These are phyloP conservation scores for Cossypha caffra DNA, from an alignment of 2,797 vertebrate genomes.

Conservation along the genomic window DNA sequence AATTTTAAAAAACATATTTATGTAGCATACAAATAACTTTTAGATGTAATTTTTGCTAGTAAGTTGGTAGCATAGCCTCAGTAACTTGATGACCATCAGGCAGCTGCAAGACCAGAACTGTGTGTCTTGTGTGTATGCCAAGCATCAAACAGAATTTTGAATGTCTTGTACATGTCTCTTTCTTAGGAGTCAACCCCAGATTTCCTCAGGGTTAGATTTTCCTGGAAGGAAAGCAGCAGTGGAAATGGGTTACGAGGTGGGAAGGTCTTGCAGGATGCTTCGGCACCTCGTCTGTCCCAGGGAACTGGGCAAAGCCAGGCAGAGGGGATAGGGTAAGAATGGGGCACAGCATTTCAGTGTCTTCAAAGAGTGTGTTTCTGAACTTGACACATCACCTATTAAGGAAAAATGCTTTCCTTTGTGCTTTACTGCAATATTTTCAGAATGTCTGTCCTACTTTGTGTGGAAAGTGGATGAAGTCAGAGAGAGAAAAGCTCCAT, in stretches of 20 bases:
- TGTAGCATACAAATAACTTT: not conserved
- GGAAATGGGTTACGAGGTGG: not conserved
- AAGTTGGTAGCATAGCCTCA: not conserved
- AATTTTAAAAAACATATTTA: not conserved
- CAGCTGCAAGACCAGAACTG: not conserved
- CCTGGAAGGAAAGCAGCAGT: not conserved
- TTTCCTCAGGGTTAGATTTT: not conserved
- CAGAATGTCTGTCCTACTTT: not conserved
- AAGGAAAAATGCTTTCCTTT: not conserved
- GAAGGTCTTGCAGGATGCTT: not conserved
- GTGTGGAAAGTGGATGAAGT: not conserved
- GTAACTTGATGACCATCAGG: fast-evolving
- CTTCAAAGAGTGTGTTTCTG: not conserved
- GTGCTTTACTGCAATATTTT: not conserved
- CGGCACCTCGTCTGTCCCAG: not conserved
- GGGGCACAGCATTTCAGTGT: not conserved
- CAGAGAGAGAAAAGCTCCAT: not conserved
- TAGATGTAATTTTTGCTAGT: not conserved
- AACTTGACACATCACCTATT: not conserved
- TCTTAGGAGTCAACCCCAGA: fast-evolving
- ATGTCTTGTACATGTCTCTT: not conserved
- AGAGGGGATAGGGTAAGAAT: not conserved
- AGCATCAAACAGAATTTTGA: not conserved
- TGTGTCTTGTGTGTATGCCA: fast-evolving
- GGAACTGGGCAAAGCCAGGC: not conserved